Conservation (phyloP, 2,113 vertebrate species). For the Tychaedon coryphoeus region DNA sequence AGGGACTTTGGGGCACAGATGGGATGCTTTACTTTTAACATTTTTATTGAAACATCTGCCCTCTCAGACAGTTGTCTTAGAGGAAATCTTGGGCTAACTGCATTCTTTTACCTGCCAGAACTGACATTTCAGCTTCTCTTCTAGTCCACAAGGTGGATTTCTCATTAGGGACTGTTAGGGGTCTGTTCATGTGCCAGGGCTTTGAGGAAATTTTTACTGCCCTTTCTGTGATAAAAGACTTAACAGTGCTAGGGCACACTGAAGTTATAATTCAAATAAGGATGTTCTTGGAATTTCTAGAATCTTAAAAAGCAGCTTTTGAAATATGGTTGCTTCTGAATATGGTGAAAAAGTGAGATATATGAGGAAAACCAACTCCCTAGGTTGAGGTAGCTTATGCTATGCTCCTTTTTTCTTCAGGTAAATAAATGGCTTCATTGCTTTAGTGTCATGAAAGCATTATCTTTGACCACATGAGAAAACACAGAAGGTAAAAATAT, state of each 20-base stretch:
- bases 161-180: conserved; percentile 14
- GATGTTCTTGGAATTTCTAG: not conserved
- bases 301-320: not conserved
- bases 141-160: not conserved
- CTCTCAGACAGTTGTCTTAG: conserved; percentile 1
- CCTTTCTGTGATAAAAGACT: not conserved
- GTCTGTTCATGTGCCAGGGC: not conserved
- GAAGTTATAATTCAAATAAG: not conserved
- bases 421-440: not conserved
- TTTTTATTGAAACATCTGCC: conserved; percentile 63
- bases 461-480: not conserved
- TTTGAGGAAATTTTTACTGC: conserved; percentile 14
- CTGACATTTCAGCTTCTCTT: conserved; percentile 45
- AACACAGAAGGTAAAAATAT: not conserved
- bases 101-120: conserved; percentile 28
- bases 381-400: not conserved
- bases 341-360: not conserved
- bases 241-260: not conserved
- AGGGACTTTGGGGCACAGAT: conserved; percentile 35
- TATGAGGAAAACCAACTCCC: not conserved
- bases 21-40: conserved; percentile 38
- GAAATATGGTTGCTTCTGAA: not conserved
- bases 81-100: conserved; percentile 15
- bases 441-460: not conserved
- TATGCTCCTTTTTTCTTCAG: not conserved